These are phyloP conservation scores for Drosophila nebulosa DNA, from an alignment of 1,140 invertebrate species.

Conservation along the genomic window DNA sequence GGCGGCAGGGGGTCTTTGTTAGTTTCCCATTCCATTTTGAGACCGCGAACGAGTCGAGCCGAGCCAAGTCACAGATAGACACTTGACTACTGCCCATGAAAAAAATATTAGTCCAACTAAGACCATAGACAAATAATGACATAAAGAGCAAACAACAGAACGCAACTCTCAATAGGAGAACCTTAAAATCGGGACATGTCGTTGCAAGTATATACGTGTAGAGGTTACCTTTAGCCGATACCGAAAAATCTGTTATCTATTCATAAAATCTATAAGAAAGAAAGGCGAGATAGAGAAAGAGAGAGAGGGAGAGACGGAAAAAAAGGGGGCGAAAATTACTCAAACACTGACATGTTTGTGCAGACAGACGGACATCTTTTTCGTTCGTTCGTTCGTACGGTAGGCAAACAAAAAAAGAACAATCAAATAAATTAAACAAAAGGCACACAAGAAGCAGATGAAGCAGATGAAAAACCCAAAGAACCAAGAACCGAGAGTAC, in stretches of 20 bases:
- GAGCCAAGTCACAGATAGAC: neutral
- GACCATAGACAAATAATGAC: conserved; percentile 70
- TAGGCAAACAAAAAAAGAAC: conserved; percentile 60
- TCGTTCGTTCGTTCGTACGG: conserved; percentile 39
- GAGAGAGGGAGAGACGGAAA: neutral
- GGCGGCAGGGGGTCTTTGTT: neutral
- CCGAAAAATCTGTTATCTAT: conserved; percentile 49
- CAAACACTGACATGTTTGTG: conserved; percentile 71
- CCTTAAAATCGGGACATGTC: conserved; percentile 25
- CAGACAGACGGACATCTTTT: conserved; percentile 8
- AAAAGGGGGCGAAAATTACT: conserved; percentile 72
- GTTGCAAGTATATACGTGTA: conserved; percentile 29
- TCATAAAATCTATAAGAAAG: conserved; percentile 51
- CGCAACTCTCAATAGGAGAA: neutral
- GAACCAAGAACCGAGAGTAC: neutral
- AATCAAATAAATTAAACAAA: conserved; percentile 77
- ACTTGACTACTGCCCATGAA: conserved; percentile 63
- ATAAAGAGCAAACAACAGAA: conserved; percentile 55
- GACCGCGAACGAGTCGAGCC: neutral
- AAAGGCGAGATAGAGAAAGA: neutral
- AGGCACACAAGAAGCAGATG: conserved; percentile 38
- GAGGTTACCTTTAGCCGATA: conserved; percentile 2
- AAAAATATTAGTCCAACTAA: conserved; percentile 75
- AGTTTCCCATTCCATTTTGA: conserved; percentile 6
- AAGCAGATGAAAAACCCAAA: conserved; percentile 11